These are phyloP conservation scores for Trichoplusia ni DNA, from an alignment of 1,140 invertebrate species.

Conservation along the genomic window DNA sequence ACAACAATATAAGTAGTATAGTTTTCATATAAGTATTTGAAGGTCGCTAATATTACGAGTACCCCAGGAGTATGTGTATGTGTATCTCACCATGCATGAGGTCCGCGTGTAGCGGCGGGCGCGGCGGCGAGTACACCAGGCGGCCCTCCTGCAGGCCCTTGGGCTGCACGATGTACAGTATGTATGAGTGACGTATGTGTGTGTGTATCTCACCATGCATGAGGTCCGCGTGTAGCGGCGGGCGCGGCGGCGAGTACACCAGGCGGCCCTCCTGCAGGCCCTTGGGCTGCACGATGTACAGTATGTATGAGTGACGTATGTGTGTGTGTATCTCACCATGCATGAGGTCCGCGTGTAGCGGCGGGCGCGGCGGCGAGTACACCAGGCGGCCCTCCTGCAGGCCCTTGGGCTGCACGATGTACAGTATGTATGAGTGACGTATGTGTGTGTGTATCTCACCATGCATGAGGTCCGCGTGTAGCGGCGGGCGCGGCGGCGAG, in stretches of 20 bases:
- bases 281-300: conserved; percentile 94
- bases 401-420: conserved; percentile 93
- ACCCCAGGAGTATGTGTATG: too few species aligned
- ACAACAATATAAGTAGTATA: too few species aligned
- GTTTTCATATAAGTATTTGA: too few species aligned
- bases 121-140: conserved; percentile 33
- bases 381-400: conserved; percentile 38
- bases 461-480: conserved; percentile 30
- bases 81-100: conserved; percentile 29
- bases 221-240: conserved; percentile 16
- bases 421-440: conserved; percentile 81
- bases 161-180: conserved; percentile 93
- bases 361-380: conserved; percentile 24
- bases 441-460: conserved; percentile 10
- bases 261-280: conserved; percentile 71
- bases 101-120: conserved; percentile 4
- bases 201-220: conserved; percentile 25
- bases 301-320: conserved; percentile 45
- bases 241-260: conserved; percentile 28
- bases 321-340: conserved; percentile 16
- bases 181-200: neutral
- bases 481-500: conserved; percentile 15
- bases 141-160: conserved; percentile 82
- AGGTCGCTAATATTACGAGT: too few species aligned
- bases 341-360: conserved; percentile 25